Conservation (phyloP, 2,888 invertebrate species). For the Noctua comes region DNA sequence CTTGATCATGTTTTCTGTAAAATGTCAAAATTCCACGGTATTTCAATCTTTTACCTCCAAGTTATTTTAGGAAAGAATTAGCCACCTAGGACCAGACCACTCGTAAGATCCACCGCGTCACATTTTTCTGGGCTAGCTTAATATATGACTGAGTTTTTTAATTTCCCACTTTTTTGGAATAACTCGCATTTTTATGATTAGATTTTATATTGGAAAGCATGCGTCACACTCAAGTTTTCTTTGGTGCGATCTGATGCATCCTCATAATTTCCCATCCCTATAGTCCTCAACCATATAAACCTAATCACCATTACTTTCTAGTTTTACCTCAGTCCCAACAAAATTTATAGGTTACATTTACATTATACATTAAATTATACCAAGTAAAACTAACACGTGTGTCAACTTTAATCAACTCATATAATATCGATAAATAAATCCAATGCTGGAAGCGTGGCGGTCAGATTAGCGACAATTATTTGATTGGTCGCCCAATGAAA, state of each 20-base stretch:
- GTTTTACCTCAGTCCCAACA: neutral
- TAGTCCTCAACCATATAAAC: neutral
- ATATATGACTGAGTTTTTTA: neutral
- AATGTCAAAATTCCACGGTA: neutral
- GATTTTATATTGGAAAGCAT: neutral
- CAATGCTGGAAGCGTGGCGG: slow-evolving; percentile 57
- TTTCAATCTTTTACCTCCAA: rapidly evolving
- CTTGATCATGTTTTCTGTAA: neutral
- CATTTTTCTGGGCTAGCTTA: neutral
- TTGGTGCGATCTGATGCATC: no score
- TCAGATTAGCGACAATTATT: slow-evolving; percentile 72
- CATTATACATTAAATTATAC: neutral
- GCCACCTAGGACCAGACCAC: neutral
- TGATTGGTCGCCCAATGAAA: slow-evolving; percentile 78
- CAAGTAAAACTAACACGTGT: slow-evolving; percentile 32
- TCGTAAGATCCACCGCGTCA: neutral
- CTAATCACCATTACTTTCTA: neutral
- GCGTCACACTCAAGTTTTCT: neutral
- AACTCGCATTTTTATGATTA: no score
- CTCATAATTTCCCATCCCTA: neutral
- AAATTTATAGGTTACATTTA: neutral
- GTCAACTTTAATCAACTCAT: slow-evolving; percentile 59
- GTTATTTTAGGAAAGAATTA: neutral
- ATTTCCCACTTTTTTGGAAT: neutral
- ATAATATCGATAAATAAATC: slow-evolving; percentile 63